Percentiles rank a stretch among this genome's conserved stretches.
phyloP scores from a whole-genome alignment of 2,888 invertebrate genomes.

The Drymonia ruficornis region DNA sequence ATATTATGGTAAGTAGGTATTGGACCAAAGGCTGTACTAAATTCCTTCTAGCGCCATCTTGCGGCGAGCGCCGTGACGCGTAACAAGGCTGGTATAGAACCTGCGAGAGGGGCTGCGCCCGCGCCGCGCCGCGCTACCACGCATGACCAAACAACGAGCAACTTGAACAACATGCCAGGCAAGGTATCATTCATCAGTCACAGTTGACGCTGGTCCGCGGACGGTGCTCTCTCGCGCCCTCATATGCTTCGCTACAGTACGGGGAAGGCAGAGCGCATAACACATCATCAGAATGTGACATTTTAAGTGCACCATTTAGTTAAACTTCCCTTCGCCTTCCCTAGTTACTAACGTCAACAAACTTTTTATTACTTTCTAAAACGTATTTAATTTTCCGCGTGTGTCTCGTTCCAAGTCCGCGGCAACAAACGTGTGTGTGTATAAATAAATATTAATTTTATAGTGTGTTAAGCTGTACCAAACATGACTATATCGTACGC shows the following conservation, averaged over 20 bases:
- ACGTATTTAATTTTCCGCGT: slow-evolving; percentile 80
- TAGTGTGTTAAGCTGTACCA: slow-evolving; percentile 64
- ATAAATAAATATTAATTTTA: slow-evolving; percentile 76
- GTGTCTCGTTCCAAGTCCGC: slow-evolving; percentile 74
- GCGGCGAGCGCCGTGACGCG: slow-evolving; percentile 20
- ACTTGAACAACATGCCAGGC: slow-evolving; percentile 58
- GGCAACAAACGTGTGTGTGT: slow-evolving; percentile 79
- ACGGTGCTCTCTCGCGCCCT: slow-evolving; percentile 62
- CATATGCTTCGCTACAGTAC: slow-evolving; percentile 56
- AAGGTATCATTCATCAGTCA: slow-evolving; percentile 60
- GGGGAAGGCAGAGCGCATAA: slow-evolving; percentile 67
- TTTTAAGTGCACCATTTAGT: slow-evolving; percentile 64
- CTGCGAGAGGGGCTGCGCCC: slow-evolving; percentile 40
- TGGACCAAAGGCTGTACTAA: slow-evolving; percentile 15
- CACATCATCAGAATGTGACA: slow-evolving; percentile 80
- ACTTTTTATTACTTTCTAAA: slow-evolving; percentile 81
- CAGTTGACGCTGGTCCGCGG: slow-evolving; percentile 61
- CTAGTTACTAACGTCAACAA: slow-evolving; percentile 62
- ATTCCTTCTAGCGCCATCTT: slow-evolving; percentile 39
- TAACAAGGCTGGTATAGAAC: slow-evolving; percentile 35
- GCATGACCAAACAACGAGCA: slow-evolving; percentile 57
- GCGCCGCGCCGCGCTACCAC: slow-evolving; percentile 45
- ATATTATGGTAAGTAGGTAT: neutral
- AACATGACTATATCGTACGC: slow-evolving; percentile 95
- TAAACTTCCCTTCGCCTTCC: slow-evolving; percentile 71